Conservation (phyloP, 2,797 vertebrate species). For the Phylloscopus collybita region DNA sequence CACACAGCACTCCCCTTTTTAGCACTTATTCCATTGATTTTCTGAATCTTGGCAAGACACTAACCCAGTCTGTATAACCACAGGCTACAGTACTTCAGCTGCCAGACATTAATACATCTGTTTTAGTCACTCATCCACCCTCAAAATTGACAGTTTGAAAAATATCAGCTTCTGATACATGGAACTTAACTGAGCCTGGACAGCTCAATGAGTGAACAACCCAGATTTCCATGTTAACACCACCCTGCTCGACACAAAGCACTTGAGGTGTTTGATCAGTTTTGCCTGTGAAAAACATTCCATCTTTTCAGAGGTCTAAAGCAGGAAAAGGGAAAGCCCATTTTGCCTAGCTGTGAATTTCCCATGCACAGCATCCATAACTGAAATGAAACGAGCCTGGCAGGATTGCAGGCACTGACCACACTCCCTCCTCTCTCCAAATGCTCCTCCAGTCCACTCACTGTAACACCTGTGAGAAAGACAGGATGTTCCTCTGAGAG, state of each 20-base stretch:
- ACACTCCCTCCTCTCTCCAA: neutral
- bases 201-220: slow-evolving; percentile 16
- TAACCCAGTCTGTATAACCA: slow-evolving; percentile 26
- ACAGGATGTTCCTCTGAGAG: neutral
- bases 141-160: slow-evolving; percentile 44
- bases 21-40: neutral
- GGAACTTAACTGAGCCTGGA: slow-evolving; percentile 36
- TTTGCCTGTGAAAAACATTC: neutral
- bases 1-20: neutral
- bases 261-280: slow-evolving; percentile 8
- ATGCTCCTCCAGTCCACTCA: neutral
- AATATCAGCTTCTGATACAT: slow-evolving; percentile 36
- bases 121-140: slow-evolving; percentile 55
- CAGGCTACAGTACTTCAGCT: slow-evolving; percentile 18
- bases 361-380: neutral
- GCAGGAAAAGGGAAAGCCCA: neutral
- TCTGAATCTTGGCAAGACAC: slow-evolving; percentile 17
- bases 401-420: neutral
- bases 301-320: neutral
- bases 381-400: neutral
- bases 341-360: neutral
- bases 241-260: neutral
- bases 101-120: slow-evolving; percentile 47
- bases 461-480: neutral
- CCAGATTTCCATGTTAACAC: slow-evolving; percentile 15